These are phyloP conservation scores for Ectemnius lituratus DNA, from an alignment of 2,888 invertebrate genomes.

Conservation along the genomic window DNA sequence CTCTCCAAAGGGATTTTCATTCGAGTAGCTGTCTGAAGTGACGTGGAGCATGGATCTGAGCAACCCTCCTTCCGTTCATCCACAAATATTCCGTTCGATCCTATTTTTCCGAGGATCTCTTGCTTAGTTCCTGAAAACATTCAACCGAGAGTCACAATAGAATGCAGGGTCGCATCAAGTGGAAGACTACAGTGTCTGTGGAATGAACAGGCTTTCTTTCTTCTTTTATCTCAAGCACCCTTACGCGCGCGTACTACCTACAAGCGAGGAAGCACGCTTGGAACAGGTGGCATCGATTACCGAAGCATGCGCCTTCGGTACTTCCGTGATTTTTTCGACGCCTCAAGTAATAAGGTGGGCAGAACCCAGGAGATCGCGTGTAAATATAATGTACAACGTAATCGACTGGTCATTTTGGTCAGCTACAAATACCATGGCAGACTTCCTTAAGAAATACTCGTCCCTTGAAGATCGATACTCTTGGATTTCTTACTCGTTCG, in stretches of 20 bases:
- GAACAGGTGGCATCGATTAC: constrained; percentile 65
- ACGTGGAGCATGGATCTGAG: not conserved
- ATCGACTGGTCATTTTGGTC: constrained; percentile 20
- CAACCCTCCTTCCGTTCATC: not conserved
- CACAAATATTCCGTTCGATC: not conserved
- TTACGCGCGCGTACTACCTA: constrained; percentile 40
- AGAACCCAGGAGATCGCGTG: constrained; percentile 25
- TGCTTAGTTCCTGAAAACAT: no score
- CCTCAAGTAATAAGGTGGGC: constrained; percentile 40
- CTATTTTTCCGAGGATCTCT: not conserved
- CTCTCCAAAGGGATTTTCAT: not conserved
- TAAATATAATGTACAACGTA: constrained; percentile 45
- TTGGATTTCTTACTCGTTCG: not conserved
- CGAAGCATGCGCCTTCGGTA: constrained; percentile 54
- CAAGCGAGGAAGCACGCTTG: constrained; percentile 41
- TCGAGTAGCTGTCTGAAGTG: not conserved
- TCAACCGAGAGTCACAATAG: no score
- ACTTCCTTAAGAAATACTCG: not conserved
- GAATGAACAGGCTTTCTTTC: no score
- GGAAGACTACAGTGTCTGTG: no score
- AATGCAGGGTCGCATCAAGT: no score
- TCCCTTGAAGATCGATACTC: not conserved
- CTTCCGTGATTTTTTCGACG: constrained; percentile 58
- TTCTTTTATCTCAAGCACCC: no score
- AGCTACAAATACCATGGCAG: constrained; percentile 2